phyloP scores from a whole-genome alignment of 2,113 vertebrate species.

The Clarias magur region DNA sequence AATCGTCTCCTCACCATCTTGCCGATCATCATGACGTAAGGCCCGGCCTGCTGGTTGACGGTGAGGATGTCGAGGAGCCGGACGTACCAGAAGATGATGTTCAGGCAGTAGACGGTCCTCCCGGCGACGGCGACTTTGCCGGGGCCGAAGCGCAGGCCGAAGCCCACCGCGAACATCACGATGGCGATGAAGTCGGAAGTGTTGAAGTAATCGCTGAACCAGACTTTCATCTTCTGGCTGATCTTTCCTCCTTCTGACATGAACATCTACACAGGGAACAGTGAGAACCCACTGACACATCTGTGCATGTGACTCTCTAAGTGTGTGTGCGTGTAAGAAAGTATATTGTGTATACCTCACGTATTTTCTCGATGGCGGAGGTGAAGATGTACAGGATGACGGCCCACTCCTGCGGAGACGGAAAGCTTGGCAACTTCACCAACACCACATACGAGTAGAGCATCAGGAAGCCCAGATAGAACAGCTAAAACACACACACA shows the following conservation, averaged over 20 bases:
- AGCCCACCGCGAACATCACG: slow-evolving; percentile 91
- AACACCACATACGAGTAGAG: slow-evolving; percentile 94
- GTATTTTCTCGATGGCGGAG: slow-evolving; percentile 92
- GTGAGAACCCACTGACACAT: neutral
- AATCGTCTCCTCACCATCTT: slow-evolving; percentile 88
- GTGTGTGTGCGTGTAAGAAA: neutral
- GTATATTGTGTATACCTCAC: slow-evolving; percentile 79
- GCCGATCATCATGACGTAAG: slow-evolving; percentile 99
- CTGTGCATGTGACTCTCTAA: neutral
- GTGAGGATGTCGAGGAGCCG: slow-evolving; percentile 93
- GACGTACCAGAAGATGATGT: slow-evolving; percentile 99
- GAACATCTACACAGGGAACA: slow-evolving; percentile 80
- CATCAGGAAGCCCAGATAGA: slow-evolving; percentile 95
- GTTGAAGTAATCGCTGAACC: slow-evolving; percentile 97
- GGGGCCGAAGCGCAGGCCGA: slow-evolving; percentile 86
- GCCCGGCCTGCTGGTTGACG: slow-evolving; percentile 97
- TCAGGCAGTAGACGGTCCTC: slow-evolving; percentile 92
- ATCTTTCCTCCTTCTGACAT: slow-evolving; percentile 99
- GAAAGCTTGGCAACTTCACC: slow-evolving; percentile 84
- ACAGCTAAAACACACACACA: slow-evolving; percentile 74
- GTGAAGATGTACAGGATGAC: slow-evolving; percentile 98
- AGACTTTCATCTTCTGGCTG: slow-evolving; percentile 96
- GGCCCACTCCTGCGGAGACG: slow-evolving; percentile 92
- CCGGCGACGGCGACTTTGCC: slow-evolving; percentile 79
- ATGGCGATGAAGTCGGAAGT: slow-evolving; percentile 94